These are phyloP conservation scores for Perca flavescens DNA, from an alignment of 2,113 vertebrate genomes.

Conservation along the genomic window DNA sequence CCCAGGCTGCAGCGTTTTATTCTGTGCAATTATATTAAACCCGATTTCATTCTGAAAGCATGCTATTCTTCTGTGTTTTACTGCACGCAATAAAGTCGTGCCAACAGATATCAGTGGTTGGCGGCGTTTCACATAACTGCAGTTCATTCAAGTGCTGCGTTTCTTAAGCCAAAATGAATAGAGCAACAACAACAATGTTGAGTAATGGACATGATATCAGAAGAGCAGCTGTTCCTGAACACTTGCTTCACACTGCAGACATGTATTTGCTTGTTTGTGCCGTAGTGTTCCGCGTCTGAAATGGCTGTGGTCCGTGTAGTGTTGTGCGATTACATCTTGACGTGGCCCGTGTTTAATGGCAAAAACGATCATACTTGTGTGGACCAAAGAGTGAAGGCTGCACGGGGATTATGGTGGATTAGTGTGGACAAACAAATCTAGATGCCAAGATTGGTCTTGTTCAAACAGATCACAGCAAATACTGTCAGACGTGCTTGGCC, in stretches of 20 bases:
- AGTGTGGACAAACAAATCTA: constrained; percentile 71
- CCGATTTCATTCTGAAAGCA: not conserved
- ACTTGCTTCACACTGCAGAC: not conserved
- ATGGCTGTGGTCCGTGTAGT: not conserved
- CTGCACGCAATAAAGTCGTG: not conserved
- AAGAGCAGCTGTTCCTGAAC: not conserved
- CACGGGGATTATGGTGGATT: constrained; percentile 63
- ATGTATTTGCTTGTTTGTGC: not conserved
- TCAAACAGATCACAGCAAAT: constrained; percentile 78
- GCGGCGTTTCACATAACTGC: not conserved
- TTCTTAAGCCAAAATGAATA: not conserved
- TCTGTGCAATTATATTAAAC: not conserved
- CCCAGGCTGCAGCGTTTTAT: not conserved
- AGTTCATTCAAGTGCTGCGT: not conserved
- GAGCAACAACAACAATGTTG: not conserved
- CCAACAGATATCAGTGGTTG: not conserved
- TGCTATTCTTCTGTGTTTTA: not conserved
- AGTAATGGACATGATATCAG: not conserved
- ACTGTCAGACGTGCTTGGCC: constrained; percentile 32
- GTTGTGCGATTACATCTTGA: not conserved
- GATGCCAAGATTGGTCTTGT: constrained; percentile 79
- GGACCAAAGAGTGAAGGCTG: constrained; percentile 18
- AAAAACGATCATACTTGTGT: constrained; percentile 14
- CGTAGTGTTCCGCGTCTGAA: not conserved
- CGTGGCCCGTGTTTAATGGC: constrained; percentile 2